Conservation (phyloP, 2,113 vertebrate species). For the Candoia aspera region DNA sequence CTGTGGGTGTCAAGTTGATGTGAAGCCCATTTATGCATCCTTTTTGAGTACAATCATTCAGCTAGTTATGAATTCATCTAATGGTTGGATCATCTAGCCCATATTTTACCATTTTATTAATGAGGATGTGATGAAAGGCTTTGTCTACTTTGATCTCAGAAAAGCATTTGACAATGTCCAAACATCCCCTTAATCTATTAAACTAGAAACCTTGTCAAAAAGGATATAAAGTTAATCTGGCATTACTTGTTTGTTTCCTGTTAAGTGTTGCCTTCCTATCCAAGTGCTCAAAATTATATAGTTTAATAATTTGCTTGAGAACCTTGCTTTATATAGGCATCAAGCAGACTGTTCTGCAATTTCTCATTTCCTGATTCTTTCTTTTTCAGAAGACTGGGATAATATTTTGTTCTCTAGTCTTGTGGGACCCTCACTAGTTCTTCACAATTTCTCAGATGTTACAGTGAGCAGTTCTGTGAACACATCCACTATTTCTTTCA, state of each 20-base stretch:
- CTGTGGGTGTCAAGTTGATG: not conserved
- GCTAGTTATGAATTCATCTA: not conserved
- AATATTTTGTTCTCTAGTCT: not conserved
- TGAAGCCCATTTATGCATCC: not conserved
- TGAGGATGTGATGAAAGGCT: not conserved
- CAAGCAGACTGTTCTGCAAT: not conserved
- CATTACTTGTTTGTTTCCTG: not conserved
- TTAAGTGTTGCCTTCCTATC: not conserved
- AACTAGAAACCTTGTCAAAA: not conserved
- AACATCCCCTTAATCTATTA: not conserved
- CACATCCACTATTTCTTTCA: too few species aligned
- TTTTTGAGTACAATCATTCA: not conserved
- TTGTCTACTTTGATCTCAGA: not conserved
- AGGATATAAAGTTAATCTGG: not conserved
- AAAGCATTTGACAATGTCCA: not conserved
- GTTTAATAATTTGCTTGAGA: not conserved
- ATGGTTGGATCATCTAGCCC: too few species aligned
- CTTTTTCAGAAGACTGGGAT: not conserved
- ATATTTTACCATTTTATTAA: not conserved
- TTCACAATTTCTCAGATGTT: not conserved
- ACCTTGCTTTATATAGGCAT: not conserved
- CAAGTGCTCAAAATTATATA: not conserved
- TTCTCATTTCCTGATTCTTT: not conserved
- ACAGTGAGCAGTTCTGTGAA: not conserved
- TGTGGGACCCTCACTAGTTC: not conserved